phyloP scores from a whole-genome alignment of 1,140 invertebrate species.

The Matsumurasca onukii region DNA sequence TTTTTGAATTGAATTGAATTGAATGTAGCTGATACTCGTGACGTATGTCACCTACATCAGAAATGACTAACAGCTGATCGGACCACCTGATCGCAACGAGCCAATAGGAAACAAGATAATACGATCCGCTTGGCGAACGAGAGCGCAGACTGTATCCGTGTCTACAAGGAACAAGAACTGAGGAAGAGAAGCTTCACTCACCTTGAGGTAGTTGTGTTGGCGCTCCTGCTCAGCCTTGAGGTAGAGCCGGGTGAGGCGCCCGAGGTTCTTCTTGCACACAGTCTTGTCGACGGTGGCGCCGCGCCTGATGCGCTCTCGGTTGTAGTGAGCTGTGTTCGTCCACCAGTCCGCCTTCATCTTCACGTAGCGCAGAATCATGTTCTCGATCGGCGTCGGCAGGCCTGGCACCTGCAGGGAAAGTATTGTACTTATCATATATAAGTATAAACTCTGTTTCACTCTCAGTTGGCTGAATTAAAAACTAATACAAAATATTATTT shows the following conservation, averaged over 20 bases:
- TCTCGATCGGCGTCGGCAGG: constrained; percentile 98
- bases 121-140: too few species aligned
- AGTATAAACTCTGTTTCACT: not conserved
- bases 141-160: too few species aligned
- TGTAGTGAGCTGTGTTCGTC: constrained; percentile 99
- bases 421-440: constrained; percentile 49
- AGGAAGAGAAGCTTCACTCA: too few species aligned
- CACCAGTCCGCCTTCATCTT: constrained; percentile 99
- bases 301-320: constrained; percentile 91
- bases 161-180: too few species aligned
- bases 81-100: too few species aligned
- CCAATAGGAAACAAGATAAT: too few species aligned
- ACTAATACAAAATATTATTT: constrained; percentile 12
- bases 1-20: too few species aligned
- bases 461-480: too few species aligned
- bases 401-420: constrained; percentile 87
- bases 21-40: too few species aligned
- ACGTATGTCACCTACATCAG: too few species aligned
- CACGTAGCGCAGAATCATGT: constrained; percentile 99
- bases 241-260: constrained; percentile 93
- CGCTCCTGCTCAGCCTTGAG: constrained; percentile 98
- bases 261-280: constrained; percentile 99
- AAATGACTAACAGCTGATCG: too few species aligned
- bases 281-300: constrained; percentile 98
- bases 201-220: constrained; percentile 98